These are phyloP conservation scores for Lucifuga dentata DNA, from an alignment of 2,113 vertebrate species.

Conservation along the genomic window DNA sequence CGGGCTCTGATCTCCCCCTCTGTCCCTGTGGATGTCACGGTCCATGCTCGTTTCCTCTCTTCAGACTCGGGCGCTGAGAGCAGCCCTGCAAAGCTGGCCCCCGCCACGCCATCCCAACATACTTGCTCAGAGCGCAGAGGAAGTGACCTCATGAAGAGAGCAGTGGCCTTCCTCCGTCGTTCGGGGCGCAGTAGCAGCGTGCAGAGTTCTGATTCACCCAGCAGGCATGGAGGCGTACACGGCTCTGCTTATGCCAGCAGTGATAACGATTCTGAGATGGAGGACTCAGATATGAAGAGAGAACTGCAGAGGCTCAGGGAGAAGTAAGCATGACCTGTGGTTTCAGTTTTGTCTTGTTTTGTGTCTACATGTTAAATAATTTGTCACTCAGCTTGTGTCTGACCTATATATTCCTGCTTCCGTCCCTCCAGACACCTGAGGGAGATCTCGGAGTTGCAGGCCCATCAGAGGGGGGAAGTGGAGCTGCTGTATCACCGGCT, in stretches of 20 bases:
- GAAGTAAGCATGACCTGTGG: constrained; percentile 84
- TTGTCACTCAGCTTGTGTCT: constrained; percentile 24
- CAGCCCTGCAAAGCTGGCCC: constrained; percentile 76
- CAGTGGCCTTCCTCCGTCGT: constrained; percentile 91
- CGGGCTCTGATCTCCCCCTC: constrained; percentile 86
- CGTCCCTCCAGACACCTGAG: constrained; percentile 88
- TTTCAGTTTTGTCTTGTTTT: background rate
- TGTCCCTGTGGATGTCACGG: constrained; percentile 76
- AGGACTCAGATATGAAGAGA: constrained; percentile 93
- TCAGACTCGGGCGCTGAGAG: constrained; percentile 94
- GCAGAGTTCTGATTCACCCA: constrained; percentile 87
- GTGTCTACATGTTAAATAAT: background rate
- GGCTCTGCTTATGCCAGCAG: constrained; percentile 95
- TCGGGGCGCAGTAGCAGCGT: constrained; percentile 85
- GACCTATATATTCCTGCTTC: background rate
- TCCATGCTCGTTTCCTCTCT: constrained; percentile 83
- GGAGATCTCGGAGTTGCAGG: constrained; percentile 96
- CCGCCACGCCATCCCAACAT: constrained; percentile 72
- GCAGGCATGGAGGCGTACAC: constrained; percentile 83
- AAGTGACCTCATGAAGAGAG: constrained; percentile 91
- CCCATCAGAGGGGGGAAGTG: constrained; percentile 93
- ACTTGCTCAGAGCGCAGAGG: constrained; percentile 81
- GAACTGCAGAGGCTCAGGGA: constrained; percentile 94
- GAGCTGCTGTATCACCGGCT: constrained; percentile 91
- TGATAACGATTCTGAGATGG: constrained; percentile 97